Evolutionary conservation across 2,113 vertebrate genomes (phyloP).

Genomic region (Delphinus delphis): DNA sequence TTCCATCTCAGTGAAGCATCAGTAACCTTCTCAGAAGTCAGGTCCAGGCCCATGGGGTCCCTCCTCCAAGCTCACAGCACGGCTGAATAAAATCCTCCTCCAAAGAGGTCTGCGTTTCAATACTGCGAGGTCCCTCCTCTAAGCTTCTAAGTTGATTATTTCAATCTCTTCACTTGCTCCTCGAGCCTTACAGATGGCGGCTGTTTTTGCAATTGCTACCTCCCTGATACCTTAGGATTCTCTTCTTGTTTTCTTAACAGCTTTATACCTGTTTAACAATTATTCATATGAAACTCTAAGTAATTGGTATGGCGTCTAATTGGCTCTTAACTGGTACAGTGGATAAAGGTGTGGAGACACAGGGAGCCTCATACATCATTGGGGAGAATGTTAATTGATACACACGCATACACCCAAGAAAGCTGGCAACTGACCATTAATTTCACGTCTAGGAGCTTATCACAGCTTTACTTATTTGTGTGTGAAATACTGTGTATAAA

Average conservation of each 20-base stretch:
- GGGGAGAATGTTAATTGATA: neutral
- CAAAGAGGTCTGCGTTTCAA: neutral
- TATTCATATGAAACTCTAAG: neutral
- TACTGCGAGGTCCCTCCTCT: neutral
- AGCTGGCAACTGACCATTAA: neutral
- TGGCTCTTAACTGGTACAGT: neutral
- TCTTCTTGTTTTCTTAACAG: neutral
- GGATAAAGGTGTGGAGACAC: neutral
- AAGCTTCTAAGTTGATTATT: neutral
- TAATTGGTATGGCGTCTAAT: neutral
- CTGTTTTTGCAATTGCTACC: neutral
- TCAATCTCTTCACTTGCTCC: neutral
- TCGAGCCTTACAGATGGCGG: neutral
- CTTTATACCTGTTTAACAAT: neutral
- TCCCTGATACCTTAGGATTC: neutral
- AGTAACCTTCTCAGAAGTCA: neutral
- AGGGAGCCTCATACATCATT: neutral
- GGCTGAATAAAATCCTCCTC: neutral
- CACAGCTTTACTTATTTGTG: neutral
- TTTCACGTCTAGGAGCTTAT: neutral
- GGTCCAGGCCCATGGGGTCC: accelerated
- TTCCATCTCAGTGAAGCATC: neutral
- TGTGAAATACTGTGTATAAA: neutral
- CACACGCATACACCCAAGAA: neutral
- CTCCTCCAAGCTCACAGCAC: neutral